phyloP scores from a whole-genome alignment of 2,888 invertebrate genomes.

The Chymomyza procnemis region DNA sequence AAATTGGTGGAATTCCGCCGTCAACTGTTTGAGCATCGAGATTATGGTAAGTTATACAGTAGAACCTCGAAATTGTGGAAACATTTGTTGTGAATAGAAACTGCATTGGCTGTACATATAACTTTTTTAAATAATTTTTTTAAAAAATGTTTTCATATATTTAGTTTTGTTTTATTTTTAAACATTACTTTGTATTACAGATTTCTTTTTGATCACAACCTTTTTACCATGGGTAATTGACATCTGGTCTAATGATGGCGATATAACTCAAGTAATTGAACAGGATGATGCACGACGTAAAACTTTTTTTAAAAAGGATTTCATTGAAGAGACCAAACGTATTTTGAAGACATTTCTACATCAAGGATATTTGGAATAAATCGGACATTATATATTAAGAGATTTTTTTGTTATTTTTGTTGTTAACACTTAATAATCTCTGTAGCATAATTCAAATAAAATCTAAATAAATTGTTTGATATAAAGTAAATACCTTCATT shows the following conservation, averaged over 20 bases:
- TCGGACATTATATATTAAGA: background rate
- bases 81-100: no score
- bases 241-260: slow-evolving; percentile 6
- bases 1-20: slow-evolving; percentile 42
- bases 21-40: slow-evolving; percentile 41
- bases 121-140: slow-evolving; percentile 46
- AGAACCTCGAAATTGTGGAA: slow-evolving; percentile 76
- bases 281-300: slow-evolving; percentile 17
- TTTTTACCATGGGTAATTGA: slow-evolving; percentile 30
- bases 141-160: slow-evolving; percentile 20
- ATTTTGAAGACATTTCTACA: slow-evolving; percentile 30
- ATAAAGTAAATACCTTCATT: no score
- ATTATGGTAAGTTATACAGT: slow-evolving; percentile 76
- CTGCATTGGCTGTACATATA: no score
- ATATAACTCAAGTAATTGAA: slow-evolving; percentile 9
- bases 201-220: slow-evolving; percentile 21
- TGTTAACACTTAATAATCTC: no score
- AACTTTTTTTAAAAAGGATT: slow-evolving; percentile 20
- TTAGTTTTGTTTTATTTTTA: background rate
- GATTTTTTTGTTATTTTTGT: background rate
- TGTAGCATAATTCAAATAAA: no score
- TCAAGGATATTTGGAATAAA: slow-evolving; percentile 38
- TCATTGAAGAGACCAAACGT: slow-evolving; percentile 24
- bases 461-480: no score
- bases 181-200: slow-evolving; percentile 5